phyloP scores from a whole-genome alignment of 1,140 invertebrate genomes.

The Pollicipes pollicipes region DNA sequence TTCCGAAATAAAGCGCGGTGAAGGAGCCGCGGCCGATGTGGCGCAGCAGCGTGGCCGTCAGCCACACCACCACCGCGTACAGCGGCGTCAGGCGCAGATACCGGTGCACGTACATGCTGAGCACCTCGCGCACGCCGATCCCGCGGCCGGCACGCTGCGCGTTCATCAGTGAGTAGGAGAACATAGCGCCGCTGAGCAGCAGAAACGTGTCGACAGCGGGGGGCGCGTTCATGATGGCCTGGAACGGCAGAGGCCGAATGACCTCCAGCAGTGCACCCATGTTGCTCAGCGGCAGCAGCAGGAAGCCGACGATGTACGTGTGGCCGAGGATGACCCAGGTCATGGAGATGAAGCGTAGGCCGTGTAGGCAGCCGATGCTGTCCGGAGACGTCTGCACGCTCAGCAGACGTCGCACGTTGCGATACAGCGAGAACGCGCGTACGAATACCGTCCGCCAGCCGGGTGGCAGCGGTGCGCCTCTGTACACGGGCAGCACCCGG shows the following conservation, averaged over 20 bases:
- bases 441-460: background rate
- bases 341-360: background rate
- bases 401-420: background rate
- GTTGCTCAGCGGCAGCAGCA: conserved; percentile 21
- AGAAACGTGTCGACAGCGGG: background rate
- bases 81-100: background rate
- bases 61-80: background rate
- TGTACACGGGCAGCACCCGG: background rate
- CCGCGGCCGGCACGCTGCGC: background rate
- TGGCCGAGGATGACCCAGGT: background rate
- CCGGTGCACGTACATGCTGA: background rate
- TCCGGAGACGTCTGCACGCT: background rate
- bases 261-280: conserved; percentile 53
- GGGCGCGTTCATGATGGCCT: background rate
- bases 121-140: background rate
- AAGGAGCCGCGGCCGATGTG: background rate
- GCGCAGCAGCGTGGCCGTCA: background rate
- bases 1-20: background rate
- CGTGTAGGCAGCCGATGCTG: background rate
- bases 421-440: background rate
- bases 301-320: background rate
- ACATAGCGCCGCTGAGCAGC: background rate
- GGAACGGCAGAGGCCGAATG: conserved; percentile 22
- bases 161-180: background rate
- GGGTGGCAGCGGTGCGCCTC: background rate